phyloP scores from a whole-genome alignment of 2,113 vertebrate species.

The Microcebus jonahi region DNA sequence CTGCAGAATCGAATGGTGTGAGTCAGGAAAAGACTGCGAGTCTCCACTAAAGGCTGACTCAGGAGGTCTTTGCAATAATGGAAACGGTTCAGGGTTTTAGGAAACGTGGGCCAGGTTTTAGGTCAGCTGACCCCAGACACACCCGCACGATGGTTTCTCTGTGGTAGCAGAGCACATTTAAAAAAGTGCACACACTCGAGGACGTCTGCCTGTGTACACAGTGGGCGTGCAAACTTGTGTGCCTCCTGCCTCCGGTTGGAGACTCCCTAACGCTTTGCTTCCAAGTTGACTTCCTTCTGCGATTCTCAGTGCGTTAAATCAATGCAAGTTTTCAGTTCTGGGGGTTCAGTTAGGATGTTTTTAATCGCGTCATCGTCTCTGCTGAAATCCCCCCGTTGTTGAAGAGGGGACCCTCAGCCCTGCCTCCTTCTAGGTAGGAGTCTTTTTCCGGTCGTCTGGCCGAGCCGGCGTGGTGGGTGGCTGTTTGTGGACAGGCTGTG shows the following conservation, averaged over 20 bases:
- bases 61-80: not conserved
- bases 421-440: too few relatives aligned
- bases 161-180: not conserved
- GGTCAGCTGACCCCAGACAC: not conserved
- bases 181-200: not conserved
- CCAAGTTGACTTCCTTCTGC: too few relatives aligned
- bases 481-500: not conserved
- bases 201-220: rapidly evolving
- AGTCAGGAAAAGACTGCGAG: not conserved
- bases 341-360: not conserved
- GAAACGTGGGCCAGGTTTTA: not conserved
- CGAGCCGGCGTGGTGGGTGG: not conserved
- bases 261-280: not conserved
- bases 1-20: not conserved
- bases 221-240: not conserved
- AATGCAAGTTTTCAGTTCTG: not conserved
- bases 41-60: not conserved
- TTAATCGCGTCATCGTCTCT: not conserved
- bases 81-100: not conserved
- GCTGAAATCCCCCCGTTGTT: too few relatives aligned
- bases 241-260: not conserved
- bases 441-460: not conserved
- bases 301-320: not conserved
- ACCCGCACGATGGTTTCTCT: not conserved
- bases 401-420: not conserved